A percentile compares a stretch with the other conserved stretches of the same genome.
Evolutionary conservation across 2,797 vertebrate genomes (phyloP).

Genomic region (Zenarchopterus dispar): DNA sequence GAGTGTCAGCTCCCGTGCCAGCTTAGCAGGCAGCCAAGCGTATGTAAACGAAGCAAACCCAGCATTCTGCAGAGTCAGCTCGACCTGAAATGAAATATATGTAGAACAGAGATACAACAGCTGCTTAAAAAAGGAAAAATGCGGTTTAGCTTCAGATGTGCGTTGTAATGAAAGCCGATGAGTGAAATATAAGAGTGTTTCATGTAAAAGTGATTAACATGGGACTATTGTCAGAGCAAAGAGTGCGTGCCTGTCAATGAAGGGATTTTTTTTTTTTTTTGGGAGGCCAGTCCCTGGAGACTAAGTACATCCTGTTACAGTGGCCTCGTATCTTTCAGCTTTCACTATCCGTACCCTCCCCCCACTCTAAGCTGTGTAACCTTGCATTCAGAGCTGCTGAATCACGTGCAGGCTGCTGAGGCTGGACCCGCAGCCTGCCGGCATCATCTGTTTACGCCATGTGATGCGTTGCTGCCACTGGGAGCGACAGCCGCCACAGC

Average conservation of each 20-base stretch:
- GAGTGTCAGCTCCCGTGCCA: slow-evolving; percentile 44
- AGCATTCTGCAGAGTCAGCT: slow-evolving; percentile 18
- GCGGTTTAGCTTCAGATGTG: background rate
- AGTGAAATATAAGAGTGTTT: slow-evolving; percentile 1
- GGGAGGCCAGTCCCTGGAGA: slow-evolving; percentile 13
- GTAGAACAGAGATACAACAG: slow-evolving; percentile 21
- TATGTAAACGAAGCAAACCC: slow-evolving; percentile 40
- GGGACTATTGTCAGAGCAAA: slow-evolving; percentile 33
- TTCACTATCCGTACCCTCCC: slow-evolving; percentile 20
- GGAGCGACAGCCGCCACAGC: slow-evolving; percentile 21
- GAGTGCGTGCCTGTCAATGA: slow-evolving; percentile 25
- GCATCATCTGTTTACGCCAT: slow-evolving; percentile 62
- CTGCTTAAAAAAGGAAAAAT: background rate
- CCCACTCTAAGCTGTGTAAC: slow-evolving; percentile 48
- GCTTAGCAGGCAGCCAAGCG: slow-evolving; percentile 41
- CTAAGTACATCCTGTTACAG: slow-evolving; percentile 72
- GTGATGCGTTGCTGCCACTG: slow-evolving; percentile 52
- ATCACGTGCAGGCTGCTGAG: slow-evolving; percentile 67
- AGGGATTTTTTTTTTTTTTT: slow-evolving; percentile 63
- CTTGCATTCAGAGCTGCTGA: slow-evolving; percentile 43
- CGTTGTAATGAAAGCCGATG: background rate
- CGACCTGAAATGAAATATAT: slow-evolving; percentile 34
- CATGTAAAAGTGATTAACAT: slow-evolving; percentile 28
- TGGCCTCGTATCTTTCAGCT: slow-evolving; percentile 50
- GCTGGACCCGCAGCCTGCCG: slow-evolving; percentile 54